phyloP scores from a whole-genome alignment of 1,140 invertebrate species.

The Hylaeus volcanicus region DNA sequence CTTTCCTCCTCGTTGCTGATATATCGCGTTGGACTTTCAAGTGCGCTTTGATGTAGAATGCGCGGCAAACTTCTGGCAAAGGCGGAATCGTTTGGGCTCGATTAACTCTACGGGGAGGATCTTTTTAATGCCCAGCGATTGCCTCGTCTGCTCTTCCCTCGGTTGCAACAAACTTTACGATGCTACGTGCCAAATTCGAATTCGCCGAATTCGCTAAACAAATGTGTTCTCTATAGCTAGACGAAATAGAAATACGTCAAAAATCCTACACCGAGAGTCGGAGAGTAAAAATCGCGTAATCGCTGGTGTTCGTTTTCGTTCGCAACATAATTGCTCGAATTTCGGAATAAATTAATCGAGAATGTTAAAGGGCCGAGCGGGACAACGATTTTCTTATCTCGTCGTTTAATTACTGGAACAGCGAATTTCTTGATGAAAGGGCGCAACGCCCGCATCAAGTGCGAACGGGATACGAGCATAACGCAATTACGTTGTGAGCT shows the following conservation, averaged over 20 bases:
- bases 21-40: slow-evolving; percentile 37
- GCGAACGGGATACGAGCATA: slow-evolving; percentile 12
- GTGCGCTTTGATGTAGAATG: slow-evolving; percentile 18
- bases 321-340: slow-evolving; percentile 21
- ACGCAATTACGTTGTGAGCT: slow-evolving; percentile 39
- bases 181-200: neutral
- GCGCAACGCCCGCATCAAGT: neutral
- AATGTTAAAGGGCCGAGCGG: slow-evolving; percentile 1
- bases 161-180: neutral
- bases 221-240: too few species aligned
- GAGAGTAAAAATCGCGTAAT: neutral
- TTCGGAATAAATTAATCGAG: slow-evolving; percentile 17
- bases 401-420: slow-evolving; percentile 29
- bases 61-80: slow-evolving; percentile 18
- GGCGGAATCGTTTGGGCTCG: neutral
- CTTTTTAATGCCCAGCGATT: neutral
- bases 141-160: too few species aligned
- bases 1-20: neutral
- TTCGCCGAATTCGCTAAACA: too few species aligned
- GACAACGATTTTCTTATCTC: slow-evolving; percentile 31
- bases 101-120: neutral
- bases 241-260: too few species aligned
- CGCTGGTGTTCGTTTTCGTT: neutral
- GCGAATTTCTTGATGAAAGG: slow-evolving; percentile 28
- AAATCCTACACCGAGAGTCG: too few species aligned